Base-by-base conservation (phyloP, 2,888 invertebrate species). In the Hylaea fasciaria region DNA sequence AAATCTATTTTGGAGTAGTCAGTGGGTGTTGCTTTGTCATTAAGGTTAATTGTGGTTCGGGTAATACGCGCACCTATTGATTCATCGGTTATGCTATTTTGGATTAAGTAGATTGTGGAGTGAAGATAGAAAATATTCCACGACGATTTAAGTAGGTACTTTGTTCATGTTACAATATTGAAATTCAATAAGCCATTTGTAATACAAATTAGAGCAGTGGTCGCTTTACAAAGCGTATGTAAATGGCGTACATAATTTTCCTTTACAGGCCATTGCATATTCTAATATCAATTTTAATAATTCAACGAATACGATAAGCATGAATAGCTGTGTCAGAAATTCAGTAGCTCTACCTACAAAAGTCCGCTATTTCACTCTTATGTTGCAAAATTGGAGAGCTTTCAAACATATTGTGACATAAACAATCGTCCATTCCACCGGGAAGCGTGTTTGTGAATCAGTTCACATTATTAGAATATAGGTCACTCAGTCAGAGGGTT, bases 381-480 rank as follows among this genome's bases (percentile, higher is more conserved):
- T 35, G 10, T 53, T 22, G 7, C 22, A 57, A 57, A 57, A 43
- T 58, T 51, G 57, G 48, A 57, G 37, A 39, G 13, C 29, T 57
- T 56, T 62, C 64, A 68, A 58, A 57, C 51, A 41, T n/a, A n/a
- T n/a, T 47, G 40, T 55, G 57, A 55, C 48, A 39, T 9, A 51
- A 37, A 35, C 35, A 58, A 48, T 14, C 53, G 63, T 61, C 45
- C 61, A 65, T 63, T 64, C 66, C 66, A 63, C 60, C 56, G 62
- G 62, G 57, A 64, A 60, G 54, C 47, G 43, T 17, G 47, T 51
- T 52, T 62, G 57, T 64, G 66, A 66, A 61, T 64, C 66, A 64
- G 46, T 48, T 32, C 39, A 16, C 57, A 44, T 22, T 53, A 55
- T 59, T 63, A 62, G 56, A 63, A 69, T 64, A 52, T 64, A 57